These are phyloP conservation scores for Cephus cinctus DNA, from an alignment of 1,140 invertebrate genomes.

Conservation along the genomic window DNA sequence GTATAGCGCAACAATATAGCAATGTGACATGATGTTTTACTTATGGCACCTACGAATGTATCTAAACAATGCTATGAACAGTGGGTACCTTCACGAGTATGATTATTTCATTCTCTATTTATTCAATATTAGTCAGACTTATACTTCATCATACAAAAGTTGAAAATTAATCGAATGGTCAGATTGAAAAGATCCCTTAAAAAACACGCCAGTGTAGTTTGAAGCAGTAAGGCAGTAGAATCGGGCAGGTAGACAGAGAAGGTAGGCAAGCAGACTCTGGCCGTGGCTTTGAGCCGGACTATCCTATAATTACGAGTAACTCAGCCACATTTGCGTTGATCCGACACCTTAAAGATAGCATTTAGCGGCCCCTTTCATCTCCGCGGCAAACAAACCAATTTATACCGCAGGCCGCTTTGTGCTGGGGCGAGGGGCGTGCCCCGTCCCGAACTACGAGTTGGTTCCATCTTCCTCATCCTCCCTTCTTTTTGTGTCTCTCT, in stretches of 20 bases:
- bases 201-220: constrained; percentile 25
- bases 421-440: constrained; percentile 41
- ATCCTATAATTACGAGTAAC: constrained; percentile 59
- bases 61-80: too few species aligned
- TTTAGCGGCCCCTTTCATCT: constrained; percentile 59
- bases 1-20: too few species aligned
- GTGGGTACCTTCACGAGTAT: too few species aligned
- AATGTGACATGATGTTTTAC: too few species aligned
- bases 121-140: too few species aligned
- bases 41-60: too few species aligned
- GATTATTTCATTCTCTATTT: too few species aligned
- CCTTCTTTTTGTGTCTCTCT: too few species aligned
- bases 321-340: constrained; percentile 59
- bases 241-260: constrained; percentile 14
- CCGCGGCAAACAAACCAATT: constrained; percentile 58
- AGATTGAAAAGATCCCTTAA: too few species aligned
- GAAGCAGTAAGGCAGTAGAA: constrained; percentile 29
- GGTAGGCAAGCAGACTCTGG: constrained; percentile 38
- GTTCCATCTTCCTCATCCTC: constrained; percentile 37
- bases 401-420: constrained; percentile 9
- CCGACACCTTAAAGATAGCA: constrained; percentile 60
- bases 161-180: too few species aligned
- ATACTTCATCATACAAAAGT: too few species aligned
- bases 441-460: constrained; percentile 39
- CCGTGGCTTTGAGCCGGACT: constrained; percentile 46